Evolutionary conservation across 1,140 invertebrate genomes (phyloP).

Genomic region (Drosophila hydei): DNA sequence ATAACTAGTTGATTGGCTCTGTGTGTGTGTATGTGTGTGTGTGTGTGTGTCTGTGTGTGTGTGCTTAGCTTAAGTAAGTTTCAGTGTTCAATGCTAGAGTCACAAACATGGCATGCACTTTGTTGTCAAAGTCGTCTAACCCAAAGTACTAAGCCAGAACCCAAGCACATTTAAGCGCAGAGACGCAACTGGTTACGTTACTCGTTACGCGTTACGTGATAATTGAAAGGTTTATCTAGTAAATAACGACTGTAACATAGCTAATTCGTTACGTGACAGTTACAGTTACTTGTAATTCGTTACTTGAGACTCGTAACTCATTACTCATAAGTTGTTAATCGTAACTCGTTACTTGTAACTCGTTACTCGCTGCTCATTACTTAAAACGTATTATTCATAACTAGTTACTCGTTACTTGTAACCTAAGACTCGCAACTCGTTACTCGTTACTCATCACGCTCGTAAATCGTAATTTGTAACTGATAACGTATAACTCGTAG

Average conservation of each 20-base stretch:
- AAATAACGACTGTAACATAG: no score
- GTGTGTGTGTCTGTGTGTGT: constrained; percentile 14
- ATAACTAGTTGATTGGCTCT: constrained; percentile 24
- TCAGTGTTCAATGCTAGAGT: constrained; percentile 55
- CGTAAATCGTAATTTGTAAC: not conserved
- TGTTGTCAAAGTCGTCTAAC: constrained; percentile 17
- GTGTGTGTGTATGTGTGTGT: constrained; percentile 24
- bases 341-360: not conserved
- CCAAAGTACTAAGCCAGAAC: not conserved
- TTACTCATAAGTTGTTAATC: not conserved
- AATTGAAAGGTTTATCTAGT: no score
- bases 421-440: not conserved
- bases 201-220: not conserved
- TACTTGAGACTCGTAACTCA: no score
- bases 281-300: no score
- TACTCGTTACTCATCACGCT: no score
- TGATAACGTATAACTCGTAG: not conserved
- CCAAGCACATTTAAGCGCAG: not conserved
- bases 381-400: no score
- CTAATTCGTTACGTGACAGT: no score
- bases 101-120: constrained; percentile 69
- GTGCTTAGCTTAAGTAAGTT: constrained; percentile 65
- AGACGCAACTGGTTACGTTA: not conserved
- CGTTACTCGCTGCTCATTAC: not conserved
- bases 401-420: no score